Evolutionary conservation across 2,113 vertebrate genomes (phyloP), one percentile per base, ranked within the genome.

Genomic region (Malurus alboscapulatus): DNA sequence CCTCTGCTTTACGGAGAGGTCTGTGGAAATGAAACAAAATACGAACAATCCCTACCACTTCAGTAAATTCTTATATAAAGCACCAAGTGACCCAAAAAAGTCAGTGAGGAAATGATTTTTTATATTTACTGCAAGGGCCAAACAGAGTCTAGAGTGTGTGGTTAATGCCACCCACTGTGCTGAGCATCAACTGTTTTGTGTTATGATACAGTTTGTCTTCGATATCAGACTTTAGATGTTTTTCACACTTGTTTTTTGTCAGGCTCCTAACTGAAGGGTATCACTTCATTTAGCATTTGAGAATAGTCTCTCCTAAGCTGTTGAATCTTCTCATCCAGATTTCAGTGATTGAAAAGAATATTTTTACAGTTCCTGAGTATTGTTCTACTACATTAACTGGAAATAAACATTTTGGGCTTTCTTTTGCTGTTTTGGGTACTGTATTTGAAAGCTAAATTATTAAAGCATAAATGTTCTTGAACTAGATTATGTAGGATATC

Each of bases 1-100:
- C 48, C 45, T 73, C 66, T 84, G 26, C 38, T 91, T 92, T 87
- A 53, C 34, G 34, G 45, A 45, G n/a, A 76, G 7, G 25, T 65
- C 40, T 87, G 58, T 68, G 69, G 79, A 93, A 91, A 92, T 36
- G 75, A 84, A 86, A n/a, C n/a, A 67, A 83, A 91, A 81, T 6
- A 10, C 0, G 1, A 61, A 42, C 51, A 74, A 78, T 58, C 19
- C 10, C 54, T 79, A 34, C 36, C 29, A 62, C 57, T 91, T 92
- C 57, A 72, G 30, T 81, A 93, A 80, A 77, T 88, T 84, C 62
- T 81, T 55, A 36, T 7, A 72, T 63, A 72, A 84, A 84, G 22
- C 13, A 81, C 26, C 75, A 84, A 91, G 26, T 48, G 21, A 25
- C 45, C 80, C 19, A 30, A 59, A 78, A 89, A 78, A 78, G 27